Conservation (phyloP, 2,113 vertebrate genomes). For the Rhegmatorhina hoffmannsi region DNA sequence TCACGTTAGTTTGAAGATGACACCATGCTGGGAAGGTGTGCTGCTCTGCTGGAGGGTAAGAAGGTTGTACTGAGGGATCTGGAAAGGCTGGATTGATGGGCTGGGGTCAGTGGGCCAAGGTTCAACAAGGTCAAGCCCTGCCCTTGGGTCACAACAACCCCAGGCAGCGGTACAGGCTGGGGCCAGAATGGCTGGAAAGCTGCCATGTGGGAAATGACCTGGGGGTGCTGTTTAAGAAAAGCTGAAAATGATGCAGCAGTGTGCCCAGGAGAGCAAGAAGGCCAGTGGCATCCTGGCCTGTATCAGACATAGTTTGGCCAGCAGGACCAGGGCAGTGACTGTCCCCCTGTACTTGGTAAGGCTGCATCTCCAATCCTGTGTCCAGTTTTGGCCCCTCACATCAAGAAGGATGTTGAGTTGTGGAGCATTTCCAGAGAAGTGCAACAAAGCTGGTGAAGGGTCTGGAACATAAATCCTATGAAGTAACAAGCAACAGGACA, state of each 20-base stretch:
- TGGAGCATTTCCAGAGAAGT: background rate
- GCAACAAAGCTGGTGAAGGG: accelerated
- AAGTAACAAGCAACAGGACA: background rate
- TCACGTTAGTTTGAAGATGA: background rate
- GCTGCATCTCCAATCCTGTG: accelerated
- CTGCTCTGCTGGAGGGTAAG: background rate
- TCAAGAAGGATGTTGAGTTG: background rate
- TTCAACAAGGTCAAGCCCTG: accelerated
- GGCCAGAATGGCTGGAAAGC: background rate
- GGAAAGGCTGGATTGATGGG: accelerated
- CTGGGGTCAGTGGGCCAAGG: accelerated
- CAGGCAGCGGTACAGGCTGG: background rate
- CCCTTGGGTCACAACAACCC: background rate
- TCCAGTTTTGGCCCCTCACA: background rate
- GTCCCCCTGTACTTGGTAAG: accelerated
- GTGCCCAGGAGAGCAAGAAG: background rate
- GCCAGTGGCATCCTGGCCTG: background rate
- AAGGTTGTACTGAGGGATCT: background rate
- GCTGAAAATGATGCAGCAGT: background rate
- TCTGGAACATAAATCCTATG: accelerated
- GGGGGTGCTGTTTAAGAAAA: background rate
- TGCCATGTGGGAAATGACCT: background rate
- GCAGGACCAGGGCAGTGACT: background rate
- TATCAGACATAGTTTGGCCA: background rate
- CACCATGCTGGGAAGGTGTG: background rate